Evolutionary conservation across 2,888 invertebrate genomes (phyloP).

Genomic region (Hesperia comma): DNA sequence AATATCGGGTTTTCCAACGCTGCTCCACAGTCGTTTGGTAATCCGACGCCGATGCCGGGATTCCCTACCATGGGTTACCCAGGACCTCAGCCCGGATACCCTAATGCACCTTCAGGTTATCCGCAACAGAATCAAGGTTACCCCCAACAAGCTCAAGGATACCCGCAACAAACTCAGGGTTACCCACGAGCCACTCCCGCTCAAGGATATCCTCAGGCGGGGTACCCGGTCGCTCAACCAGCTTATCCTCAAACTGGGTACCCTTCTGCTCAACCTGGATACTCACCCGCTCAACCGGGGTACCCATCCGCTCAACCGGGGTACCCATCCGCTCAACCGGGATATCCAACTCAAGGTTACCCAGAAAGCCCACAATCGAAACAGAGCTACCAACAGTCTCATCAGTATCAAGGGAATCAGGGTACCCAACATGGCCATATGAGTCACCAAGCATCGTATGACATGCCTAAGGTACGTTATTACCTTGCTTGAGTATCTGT

Average conservation of each 20-base stretch:
- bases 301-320: slow-evolving; percentile 50
- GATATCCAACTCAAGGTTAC: slow-evolving; percentile 49
- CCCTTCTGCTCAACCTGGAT: slow-evolving; percentile 47
- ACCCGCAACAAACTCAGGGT: slow-evolving; percentile 50
- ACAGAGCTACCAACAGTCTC: slow-evolving; percentile 47
- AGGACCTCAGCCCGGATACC: slow-evolving; percentile 64
- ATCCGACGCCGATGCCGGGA: slow-evolving; percentile 77
- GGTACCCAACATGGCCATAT: slow-evolving; percentile 59
- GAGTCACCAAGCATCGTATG: slow-evolving; percentile 56
- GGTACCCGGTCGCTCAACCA: neutral
- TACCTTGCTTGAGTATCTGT: slow-evolving; percentile 21
- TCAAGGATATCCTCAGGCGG: slow-evolving; percentile 1
- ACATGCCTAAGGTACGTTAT: slow-evolving; percentile 65
- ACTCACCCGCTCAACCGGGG: slow-evolving; percentile 46
- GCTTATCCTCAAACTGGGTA: neutral
- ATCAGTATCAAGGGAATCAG: slow-evolving; percentile 63
- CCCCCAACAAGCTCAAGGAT: slow-evolving; percentile 53
- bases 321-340: slow-evolving; percentile 48
- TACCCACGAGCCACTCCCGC: slow-evolving; percentile 41
- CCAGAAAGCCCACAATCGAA: slow-evolving; percentile 45
- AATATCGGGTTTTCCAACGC: slow-evolving; percentile 78
- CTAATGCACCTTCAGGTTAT: slow-evolving; percentile 52
- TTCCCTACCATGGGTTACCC: slow-evolving; percentile 74
- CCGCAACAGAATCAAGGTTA: slow-evolving; percentile 50
- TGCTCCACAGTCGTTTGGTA: slow-evolving; percentile 80